These are phyloP conservation scores for Girardinus metallicus DNA, from an alignment of 2,797 vertebrate genomes.

Conservation along the genomic window DNA sequence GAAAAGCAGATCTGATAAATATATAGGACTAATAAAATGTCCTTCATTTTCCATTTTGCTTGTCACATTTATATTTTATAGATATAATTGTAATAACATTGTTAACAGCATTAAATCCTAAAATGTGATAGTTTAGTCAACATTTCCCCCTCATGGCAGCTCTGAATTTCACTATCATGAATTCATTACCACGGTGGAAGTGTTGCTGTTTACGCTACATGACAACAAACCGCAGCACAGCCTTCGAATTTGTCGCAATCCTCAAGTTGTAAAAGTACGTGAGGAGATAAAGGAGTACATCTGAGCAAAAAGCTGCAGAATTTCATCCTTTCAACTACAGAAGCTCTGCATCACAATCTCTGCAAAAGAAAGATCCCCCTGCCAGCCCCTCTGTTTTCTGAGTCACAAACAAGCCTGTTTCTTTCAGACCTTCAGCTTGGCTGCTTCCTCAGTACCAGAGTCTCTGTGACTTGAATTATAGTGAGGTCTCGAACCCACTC, in stretches of 20 bases:
- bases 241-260: slow-evolving; percentile 34
- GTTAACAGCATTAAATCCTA: background rate
- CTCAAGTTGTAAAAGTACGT: slow-evolving; percentile 8
- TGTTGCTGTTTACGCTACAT: background rate
- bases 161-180: slow-evolving; percentile 5
- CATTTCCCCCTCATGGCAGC: background rate
- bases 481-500: slow-evolving; percentile 68
- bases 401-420: slow-evolving; percentile 73
- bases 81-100: background rate
- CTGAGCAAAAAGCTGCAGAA: slow-evolving; percentile 57
- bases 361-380: slow-evolving; percentile 48
- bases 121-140: background rate
- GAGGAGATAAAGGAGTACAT: slow-evolving; percentile 27
- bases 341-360: slow-evolving; percentile 51
- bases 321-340: slow-evolving; percentile 47
- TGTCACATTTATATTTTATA: background rate
- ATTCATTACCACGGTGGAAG: background rate
- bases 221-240: slow-evolving; percentile 11
- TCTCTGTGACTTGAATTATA: slow-evolving; percentile 79
- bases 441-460: slow-evolving; percentile 67
- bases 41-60: background rate
- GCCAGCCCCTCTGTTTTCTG: slow-evolving; percentile 52
- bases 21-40: background rate
- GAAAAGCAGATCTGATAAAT: background rate
- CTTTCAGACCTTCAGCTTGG: slow-evolving; percentile 72